Evolutionary conservation across 2,797 vertebrate genomes (phyloP), one percentile per base, ranked within the genome.

Genomic region (Rallus crepitans): DNA sequence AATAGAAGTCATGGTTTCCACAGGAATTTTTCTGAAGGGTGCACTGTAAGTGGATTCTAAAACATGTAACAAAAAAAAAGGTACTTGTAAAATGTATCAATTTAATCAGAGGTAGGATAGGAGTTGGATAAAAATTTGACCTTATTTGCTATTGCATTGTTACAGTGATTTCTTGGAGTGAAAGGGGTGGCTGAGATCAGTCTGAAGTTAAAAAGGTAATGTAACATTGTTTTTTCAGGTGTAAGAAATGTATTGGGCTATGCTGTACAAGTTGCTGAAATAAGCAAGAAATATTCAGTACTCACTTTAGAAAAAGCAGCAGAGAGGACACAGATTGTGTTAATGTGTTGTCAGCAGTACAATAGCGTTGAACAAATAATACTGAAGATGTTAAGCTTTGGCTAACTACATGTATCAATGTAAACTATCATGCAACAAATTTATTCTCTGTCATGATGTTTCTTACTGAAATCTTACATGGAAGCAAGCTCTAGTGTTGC

Each of bases 101-200:
- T 47, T 47, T 47, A 47, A 23, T 47, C 21, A 11, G 47, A 52
- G 18, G 3, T 48, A 13, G 21, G 48, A 3, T 31, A 70, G 19
- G 31, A 65, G 8, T 89, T 17, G 0, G 69, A 12, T 18, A 0
- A 1, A 48, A 63, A 12, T 28, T 42, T 28, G 21, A 24, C 19
- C 1, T 71, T 23, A 37, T 52, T 28, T 60, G n/a, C 30, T 50
- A 10, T 56, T 68, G 21, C 9, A 33, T 9, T 5, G 10, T 63
- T 68, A n/a, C 18, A n/a, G 24, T 47, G 15, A 52, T 56, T 12
- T 15, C n/a, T 17, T 68, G 66, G 48, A 85, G 15, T 27, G 7
- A 33, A 73, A 48, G 12, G 6, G 10, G 8, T 27, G 17, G 12
- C 28, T 85, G 42, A 70, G 56, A 72, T 39, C 2, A 19, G 17